Conservation (phyloP, 2,888 invertebrate species). For the Chorisops tibialis region DNA sequence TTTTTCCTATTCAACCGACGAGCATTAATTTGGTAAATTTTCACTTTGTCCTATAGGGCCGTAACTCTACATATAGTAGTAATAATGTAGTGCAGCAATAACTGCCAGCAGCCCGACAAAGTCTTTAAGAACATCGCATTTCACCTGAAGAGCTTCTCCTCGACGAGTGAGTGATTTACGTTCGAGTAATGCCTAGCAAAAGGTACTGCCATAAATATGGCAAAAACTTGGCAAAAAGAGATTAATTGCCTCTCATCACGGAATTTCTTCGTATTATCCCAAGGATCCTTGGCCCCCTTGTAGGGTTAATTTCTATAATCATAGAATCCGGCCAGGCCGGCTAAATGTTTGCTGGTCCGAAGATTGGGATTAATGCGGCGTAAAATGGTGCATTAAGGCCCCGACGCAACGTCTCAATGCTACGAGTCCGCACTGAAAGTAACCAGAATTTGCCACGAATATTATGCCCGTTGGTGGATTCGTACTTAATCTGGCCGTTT, state of each 20-base stretch:
- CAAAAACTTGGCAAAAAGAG: constrained; percentile 18
- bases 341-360: constrained; percentile 15
- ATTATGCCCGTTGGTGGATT: constrained; percentile 16
- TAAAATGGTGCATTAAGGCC: constrained; percentile 32
- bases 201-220: constrained; percentile 19
- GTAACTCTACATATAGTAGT: neutral
- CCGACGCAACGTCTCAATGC: constrained; percentile 29
- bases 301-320: constrained; percentile 7
- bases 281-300: neutral
- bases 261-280: constrained; percentile 1
- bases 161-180: constrained; percentile 21
- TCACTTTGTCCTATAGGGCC: no score
- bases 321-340: constrained; percentile 17
- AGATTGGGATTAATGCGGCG: constrained; percentile 29
- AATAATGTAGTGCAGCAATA: neutral
- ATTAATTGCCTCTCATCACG: constrained; percentile 24
- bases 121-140: neutral
- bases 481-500: constrained; percentile 12
- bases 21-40: no score
- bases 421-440: neutral
- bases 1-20: no score
- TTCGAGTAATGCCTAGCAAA: constrained; percentile 21
- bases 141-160: neutral
- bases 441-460: no score
- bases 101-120: neutral